These are phyloP conservation scores for Porites australiensis DNA, from an alignment of 64 coral and sea anemone genomes.

Conservation along the genomic window DNA sequence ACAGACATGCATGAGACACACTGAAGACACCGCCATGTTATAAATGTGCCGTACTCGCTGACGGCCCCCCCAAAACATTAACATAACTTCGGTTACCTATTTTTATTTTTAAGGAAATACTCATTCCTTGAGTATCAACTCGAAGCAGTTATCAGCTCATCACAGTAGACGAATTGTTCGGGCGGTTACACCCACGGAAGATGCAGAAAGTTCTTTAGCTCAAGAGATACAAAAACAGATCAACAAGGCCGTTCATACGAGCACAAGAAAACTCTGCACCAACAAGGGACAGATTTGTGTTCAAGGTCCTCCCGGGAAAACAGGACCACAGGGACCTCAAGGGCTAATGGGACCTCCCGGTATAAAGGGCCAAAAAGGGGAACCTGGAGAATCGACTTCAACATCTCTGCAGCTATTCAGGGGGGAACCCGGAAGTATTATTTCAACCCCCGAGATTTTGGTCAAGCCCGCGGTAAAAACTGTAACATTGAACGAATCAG, in stretches of 20 bases:
- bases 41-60: too few species aligned
- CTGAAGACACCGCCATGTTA: too few species aligned
- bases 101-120: neutral
- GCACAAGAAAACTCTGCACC: constrained; percentile 48
- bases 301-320: constrained; percentile 58
- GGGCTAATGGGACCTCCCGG: constrained; percentile 32
- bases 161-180: constrained; percentile 4
- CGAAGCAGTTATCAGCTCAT: neutral
- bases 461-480: constrained; percentile 64
- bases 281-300: constrained; percentile 59
- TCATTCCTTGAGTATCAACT: neutral
- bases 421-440: constrained; percentile 34
- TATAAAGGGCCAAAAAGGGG: constrained; percentile 23
- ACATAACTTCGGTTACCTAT: neutral
- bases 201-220: constrained; percentile 8
- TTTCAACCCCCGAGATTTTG: constrained; percentile 68
- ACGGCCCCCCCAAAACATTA: neutral
- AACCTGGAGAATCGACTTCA: neutral
- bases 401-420: constrained; percentile 27
- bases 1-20: too few species aligned
- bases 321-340: constrained; percentile 13
- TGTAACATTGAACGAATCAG: constrained; percentile 62
- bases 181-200: neutral
- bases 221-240: constrained; percentile 62
- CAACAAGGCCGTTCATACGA: constrained; percentile 31